These are phyloP conservation scores for Pachycephala philippinensis DNA, from an alignment of 2,113 vertebrate species.

Conservation along the genomic window DNA sequence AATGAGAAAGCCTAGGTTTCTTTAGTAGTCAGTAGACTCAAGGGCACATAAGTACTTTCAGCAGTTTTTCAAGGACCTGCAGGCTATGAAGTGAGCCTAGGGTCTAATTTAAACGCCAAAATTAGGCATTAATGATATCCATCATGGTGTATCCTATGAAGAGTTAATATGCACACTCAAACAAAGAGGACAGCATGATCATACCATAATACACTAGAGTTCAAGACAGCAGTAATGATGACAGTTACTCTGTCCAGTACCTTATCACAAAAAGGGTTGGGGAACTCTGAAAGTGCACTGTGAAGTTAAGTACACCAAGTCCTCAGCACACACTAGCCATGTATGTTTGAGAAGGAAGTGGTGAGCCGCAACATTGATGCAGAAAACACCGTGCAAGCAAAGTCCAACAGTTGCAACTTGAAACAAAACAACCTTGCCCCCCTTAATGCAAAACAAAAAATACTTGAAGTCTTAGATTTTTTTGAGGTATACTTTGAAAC, in stretches of 20 bases:
- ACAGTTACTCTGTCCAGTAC: neutral
- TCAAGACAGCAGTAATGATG: neutral
- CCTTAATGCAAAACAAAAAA: neutral
- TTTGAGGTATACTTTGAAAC: neutral
- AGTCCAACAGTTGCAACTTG: conserved; percentile 20
- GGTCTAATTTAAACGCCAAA: neutral
- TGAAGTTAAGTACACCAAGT: neutral
- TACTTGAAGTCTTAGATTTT: neutral
- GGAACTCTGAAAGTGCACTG: neutral
- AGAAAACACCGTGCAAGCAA: neutral
- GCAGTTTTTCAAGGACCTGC: neutral
- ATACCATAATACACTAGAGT: neutral
- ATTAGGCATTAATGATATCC: neutral
- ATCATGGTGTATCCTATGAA: neutral
- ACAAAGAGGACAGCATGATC: neutral
- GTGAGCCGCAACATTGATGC: neutral
- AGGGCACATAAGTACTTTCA: neutral
- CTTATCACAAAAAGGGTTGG: neutral
- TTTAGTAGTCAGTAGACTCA: neutral
- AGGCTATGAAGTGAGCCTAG: neutral
- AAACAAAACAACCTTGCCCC: neutral
- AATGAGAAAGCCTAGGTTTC: neutral
- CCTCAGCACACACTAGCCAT: neutral
- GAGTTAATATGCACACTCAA: neutral
- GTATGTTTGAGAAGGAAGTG: neutral